Evolutionary conservation across 2,113 vertebrate species (phyloP).

Genomic region (Lucifuga dentata): DNA sequence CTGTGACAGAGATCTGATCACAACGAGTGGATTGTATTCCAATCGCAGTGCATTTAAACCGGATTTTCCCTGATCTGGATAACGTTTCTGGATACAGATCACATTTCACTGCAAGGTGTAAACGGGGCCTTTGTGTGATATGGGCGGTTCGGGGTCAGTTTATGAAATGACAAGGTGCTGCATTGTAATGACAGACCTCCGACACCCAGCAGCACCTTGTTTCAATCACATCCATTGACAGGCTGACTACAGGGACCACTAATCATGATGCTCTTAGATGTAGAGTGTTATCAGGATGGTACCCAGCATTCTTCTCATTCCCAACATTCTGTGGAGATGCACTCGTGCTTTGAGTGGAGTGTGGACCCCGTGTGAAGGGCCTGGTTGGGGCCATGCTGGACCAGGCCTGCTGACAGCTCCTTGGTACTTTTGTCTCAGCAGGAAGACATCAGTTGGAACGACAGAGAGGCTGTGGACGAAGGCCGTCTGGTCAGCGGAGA

Average conservation of each 20-base stretch:
- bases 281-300: constrained; percentile 69
- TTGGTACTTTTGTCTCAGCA: constrained; percentile 96
- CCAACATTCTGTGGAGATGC: constrained; percentile 58
- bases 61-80: no score
- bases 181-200: constrained; percentile 48
- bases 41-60: no score
- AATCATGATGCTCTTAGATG: constrained; percentile 66
- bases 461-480: constrained; percentile 88
- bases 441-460: constrained; percentile 96
- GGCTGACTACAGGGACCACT: constrained; percentile 43
- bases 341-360: constrained; percentile 44
- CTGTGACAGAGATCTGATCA: no score
- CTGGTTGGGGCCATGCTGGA: constrained; percentile 57
- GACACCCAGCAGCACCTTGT: constrained; percentile 54
- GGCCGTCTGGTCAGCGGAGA: constrained; percentile 86
- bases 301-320: constrained; percentile 78
- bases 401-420: constrained; percentile 91
- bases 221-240: constrained; percentile 46
- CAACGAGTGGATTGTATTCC: no score
- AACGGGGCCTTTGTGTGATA: constrained; percentile 3
- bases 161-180: constrained; percentile 48
- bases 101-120: no score
- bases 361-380: constrained; percentile 57
- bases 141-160: constrained; percentile 36
- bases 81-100: no score